Evolutionary conservation across 2,888 invertebrate genomes (phyloP).

Genomic region (Metopia argyrocephala): DNA sequence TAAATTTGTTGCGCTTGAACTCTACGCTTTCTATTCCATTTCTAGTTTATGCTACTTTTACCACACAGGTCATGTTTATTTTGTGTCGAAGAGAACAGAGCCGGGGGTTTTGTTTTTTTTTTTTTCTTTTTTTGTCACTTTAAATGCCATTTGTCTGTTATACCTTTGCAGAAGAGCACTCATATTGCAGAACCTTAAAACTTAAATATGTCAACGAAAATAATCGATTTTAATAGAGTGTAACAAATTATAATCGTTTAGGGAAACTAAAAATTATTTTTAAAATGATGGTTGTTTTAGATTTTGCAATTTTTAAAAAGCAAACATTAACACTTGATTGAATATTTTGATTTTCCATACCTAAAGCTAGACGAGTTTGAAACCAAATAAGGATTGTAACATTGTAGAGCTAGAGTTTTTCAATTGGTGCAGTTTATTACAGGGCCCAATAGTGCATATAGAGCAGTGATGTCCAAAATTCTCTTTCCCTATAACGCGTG

Average conservation of each 20-base stretch:
- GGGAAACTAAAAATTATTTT: background rate
- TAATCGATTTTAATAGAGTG: slow-evolving; percentile 45
- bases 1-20: slow-evolving; percentile 58
- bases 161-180: slow-evolving; percentile 13
- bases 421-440: too few relatives aligned
- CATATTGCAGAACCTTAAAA: slow-evolving; percentile 23
- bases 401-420: too few relatives aligned
- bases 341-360: background rate
- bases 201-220: slow-evolving; percentile 56
- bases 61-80: slow-evolving; percentile 64
- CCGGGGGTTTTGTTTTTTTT: background rate
- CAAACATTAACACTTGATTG: background rate
- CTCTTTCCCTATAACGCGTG: too few relatives aligned
- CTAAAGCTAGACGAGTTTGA: too few relatives aligned
- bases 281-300: slow-evolving; percentile 13
- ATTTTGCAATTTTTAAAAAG: too few relatives aligned
- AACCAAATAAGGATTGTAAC: too few relatives aligned
- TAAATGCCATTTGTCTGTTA: slow-evolving; percentile 9
- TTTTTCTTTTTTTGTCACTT: background rate
- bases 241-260: slow-evolving; percentile 24
- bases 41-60: slow-evolving; percentile 27
- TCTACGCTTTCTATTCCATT: slow-evolving; percentile 19
- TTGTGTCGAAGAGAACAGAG: background rate
- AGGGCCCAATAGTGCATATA: too few relatives aligned
- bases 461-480: too few relatives aligned